Percentiles rank a stretch among this genome's conserved stretches.
Conservation (phyloP, 2,797 vertebrate species). For the Moxostoma hubbsi region DNA sequence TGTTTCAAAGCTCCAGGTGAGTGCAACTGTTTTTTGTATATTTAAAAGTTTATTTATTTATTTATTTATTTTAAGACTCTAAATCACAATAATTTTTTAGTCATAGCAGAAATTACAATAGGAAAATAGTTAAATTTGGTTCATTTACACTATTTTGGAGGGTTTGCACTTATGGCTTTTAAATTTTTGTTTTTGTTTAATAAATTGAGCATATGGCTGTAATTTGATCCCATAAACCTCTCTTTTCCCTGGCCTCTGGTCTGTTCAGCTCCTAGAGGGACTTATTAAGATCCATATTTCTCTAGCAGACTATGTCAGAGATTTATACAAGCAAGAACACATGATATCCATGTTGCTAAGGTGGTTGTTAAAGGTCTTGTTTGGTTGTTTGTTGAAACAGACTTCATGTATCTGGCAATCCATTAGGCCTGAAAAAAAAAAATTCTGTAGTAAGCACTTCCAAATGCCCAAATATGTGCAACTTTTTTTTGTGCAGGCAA, state of each 20-base stretch:
- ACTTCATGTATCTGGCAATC: slow-evolving; percentile 26
- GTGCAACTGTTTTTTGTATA: too few species aligned
- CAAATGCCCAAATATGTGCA: neutral
- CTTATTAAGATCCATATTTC: slow-evolving; percentile 80
- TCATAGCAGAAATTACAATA: slow-evolving; percentile 1
- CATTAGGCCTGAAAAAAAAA: neutral
- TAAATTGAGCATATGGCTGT: slow-evolving; percentile 62
- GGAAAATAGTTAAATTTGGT: slow-evolving; percentile 33
- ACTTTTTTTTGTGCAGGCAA: neutral
- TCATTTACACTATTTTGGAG: slow-evolving; percentile 29
- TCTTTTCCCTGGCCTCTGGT: slow-evolving; percentile 68
- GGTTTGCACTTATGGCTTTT: slow-evolving; percentile 31
- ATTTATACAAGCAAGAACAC: slow-evolving; percentile 71
- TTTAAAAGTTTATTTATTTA: too few species aligned
- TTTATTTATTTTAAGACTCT: too few species aligned
- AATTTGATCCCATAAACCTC: slow-evolving; percentile 62
- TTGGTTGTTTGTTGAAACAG: slow-evolving; percentile 50
- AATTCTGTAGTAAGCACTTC: neutral
- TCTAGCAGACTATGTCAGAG: slow-evolving; percentile 71
- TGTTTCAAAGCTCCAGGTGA: too few species aligned
- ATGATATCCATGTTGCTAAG: slow-evolving; percentile 66
- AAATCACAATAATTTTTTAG: too few species aligned
- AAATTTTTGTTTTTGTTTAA: slow-evolving; percentile 57
- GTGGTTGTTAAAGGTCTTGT: slow-evolving; percentile 58
- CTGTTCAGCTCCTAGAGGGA: slow-evolving; percentile 71